phyloP scores from a whole-genome alignment of 2,113 vertebrate species.

The Balaenoptera acutorostrata region DNA sequence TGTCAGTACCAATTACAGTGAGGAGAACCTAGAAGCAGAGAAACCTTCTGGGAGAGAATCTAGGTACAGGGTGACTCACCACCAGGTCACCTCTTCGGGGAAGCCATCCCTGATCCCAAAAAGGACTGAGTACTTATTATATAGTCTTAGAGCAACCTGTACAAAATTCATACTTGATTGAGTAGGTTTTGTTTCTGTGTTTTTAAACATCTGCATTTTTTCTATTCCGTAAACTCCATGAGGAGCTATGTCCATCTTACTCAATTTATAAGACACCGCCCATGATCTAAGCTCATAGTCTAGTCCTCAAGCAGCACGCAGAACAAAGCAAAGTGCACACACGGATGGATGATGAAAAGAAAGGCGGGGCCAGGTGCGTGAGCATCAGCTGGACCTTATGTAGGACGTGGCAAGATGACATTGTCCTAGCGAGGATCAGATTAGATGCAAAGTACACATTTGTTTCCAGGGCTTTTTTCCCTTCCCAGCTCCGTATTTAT shows the following conservation, averaged over 20 bases:
- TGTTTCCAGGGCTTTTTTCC: background rate
- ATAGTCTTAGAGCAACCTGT: background rate
- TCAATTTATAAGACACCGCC: background rate
- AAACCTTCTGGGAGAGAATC: background rate
- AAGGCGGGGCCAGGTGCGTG: background rate
- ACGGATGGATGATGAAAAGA: background rate
- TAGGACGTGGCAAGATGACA: background rate
- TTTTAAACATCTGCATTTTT: background rate
- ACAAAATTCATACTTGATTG: background rate
- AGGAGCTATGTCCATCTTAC: background rate
- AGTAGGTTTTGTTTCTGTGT: background rate
- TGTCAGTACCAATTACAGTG: background rate
- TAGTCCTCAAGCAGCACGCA: background rate
- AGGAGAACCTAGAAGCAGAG: background rate
- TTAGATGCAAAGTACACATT: background rate
- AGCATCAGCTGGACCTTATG: rapidly evolving
- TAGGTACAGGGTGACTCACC: background rate
- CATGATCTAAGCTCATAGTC: background rate
- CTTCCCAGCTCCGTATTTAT: background rate
- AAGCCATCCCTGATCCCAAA: background rate
- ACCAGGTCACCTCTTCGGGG: background rate
- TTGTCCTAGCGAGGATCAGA: background rate
- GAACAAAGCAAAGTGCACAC: background rate
- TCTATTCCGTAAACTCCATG: background rate
- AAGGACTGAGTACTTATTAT: background rate